Conservation (phyloP, 2,113 vertebrate species). For the Mesocricetus auratus region DNA sequence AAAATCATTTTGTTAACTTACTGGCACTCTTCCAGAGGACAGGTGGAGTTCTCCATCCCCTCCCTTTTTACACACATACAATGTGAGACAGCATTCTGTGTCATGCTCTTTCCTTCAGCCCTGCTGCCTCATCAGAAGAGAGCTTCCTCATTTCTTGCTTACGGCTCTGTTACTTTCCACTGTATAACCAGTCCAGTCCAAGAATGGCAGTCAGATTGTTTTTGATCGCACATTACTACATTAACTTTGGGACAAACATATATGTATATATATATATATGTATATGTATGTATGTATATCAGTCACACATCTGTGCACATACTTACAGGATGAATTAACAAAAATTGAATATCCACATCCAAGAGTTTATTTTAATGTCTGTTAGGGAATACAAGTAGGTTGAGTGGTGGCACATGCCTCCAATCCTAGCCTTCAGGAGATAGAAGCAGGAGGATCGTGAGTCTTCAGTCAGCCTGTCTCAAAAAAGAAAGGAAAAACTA, state of each 20-base stretch:
- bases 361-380: not conserved
- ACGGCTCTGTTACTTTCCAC: not conserved
- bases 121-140: not conserved
- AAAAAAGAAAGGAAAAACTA: not conserved
- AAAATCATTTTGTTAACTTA: not conserved
- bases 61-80: not conserved
- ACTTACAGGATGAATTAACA: not conserved
- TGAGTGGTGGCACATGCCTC: not conserved
- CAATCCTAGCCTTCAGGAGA: not conserved
- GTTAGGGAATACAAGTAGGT: not conserved
- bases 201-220: not conserved
- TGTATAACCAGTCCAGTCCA: not conserved
- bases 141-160: not conserved
- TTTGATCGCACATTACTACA: not conserved
- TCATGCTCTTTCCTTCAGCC: not conserved
- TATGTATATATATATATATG: too few relatives aligned
- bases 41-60: rapidly evolving
- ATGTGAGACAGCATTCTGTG: not conserved
- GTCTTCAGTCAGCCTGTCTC: not conserved
- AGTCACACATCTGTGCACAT: not conserved
- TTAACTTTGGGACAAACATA: not conserved
- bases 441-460: not conserved
- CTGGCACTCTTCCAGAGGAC: not conserved
- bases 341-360: not conserved
- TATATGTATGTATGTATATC: too few relatives aligned